These are phyloP conservation scores for Pantherophis guttatus DNA, from an alignment of 2,113 vertebrate species.

Conservation along the genomic window DNA sequence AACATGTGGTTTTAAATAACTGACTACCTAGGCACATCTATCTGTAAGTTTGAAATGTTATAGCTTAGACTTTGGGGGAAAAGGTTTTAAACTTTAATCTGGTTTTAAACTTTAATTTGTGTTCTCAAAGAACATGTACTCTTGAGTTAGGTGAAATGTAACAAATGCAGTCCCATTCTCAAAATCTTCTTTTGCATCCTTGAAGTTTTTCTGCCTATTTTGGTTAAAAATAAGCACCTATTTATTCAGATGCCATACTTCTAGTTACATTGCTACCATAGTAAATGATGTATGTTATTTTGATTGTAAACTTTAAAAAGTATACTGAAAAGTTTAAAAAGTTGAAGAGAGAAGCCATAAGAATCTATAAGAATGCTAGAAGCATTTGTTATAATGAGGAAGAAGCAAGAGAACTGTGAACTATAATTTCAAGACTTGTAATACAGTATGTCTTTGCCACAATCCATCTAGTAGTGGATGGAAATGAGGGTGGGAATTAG, in stretches of 20 bases:
- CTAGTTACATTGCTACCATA: not conserved
- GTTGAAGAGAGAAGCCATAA: not conserved
- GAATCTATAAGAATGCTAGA: not conserved
- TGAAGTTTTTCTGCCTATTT: constrained; percentile 1
- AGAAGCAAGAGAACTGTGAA: not conserved
- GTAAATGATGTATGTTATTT: not conserved
- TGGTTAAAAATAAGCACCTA: constrained; percentile 12
- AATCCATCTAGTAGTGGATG: not conserved
- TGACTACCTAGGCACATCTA: not conserved
- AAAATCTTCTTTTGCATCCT: constrained; percentile 1
- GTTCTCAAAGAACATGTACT: constrained; percentile 17
- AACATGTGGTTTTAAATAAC: not conserved
- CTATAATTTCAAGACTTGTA: not conserved
- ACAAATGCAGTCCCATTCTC: constrained; percentile 6
- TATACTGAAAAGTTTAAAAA: not conserved
- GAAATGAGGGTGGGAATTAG: not conserved
- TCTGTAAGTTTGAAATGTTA: constrained; percentile 4
- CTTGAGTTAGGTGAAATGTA: not conserved
- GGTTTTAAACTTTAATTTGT: constrained; percentile 5
- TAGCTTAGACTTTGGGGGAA: not conserved
- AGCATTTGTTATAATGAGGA: not conserved
- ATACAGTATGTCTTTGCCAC: not conserved
- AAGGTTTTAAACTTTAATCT: constrained; percentile 14
- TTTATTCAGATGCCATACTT: not conserved
- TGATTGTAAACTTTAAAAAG: constrained; percentile 10